phyloP scores from a whole-genome alignment of 2,113 vertebrate species.

The Ploceus nigricollis region DNA sequence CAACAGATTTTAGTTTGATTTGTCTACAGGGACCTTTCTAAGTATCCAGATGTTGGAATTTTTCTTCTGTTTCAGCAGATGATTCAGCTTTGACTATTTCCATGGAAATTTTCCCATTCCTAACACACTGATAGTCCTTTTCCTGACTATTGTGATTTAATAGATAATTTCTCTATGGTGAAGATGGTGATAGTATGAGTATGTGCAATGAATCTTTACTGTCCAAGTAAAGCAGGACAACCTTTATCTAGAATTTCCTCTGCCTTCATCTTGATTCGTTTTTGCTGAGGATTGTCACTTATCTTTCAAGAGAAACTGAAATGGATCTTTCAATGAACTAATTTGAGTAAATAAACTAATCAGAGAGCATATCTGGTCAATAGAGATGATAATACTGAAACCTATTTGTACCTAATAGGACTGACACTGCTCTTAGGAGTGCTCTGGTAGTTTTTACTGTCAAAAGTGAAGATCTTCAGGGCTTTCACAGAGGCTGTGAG shows the following conservation, averaged over 20 bases:
- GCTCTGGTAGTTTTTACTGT: not conserved
- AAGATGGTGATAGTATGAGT: not conserved
- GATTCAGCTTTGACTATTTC: constrained; percentile 5
- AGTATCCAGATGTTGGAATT: constrained; percentile 18
- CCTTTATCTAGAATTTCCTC: not conserved
- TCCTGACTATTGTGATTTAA: not conserved
- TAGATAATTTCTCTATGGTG: not conserved
- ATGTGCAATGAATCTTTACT: not conserved
- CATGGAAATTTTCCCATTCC: not conserved
- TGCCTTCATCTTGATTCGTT: not conserved
- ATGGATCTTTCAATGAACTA: not conserved
- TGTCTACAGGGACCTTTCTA: not conserved
- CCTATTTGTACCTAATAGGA: not conserved
- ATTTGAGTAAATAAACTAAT: not conserved
- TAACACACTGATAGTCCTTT: not conserved
- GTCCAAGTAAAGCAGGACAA: not conserved
- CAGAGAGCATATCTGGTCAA: not conserved
- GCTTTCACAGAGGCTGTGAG: not conserved
- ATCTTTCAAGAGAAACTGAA: not conserved
- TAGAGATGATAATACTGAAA: not conserved
- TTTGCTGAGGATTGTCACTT: not conserved
- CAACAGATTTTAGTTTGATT: not conserved
- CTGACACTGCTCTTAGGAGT: not conserved
- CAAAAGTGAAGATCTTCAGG: not conserved
- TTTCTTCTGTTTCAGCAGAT: not conserved